These are phyloP conservation scores for Cottus gobio DNA, from an alignment of 2,113 vertebrate genomes.

Conservation along the genomic window DNA sequence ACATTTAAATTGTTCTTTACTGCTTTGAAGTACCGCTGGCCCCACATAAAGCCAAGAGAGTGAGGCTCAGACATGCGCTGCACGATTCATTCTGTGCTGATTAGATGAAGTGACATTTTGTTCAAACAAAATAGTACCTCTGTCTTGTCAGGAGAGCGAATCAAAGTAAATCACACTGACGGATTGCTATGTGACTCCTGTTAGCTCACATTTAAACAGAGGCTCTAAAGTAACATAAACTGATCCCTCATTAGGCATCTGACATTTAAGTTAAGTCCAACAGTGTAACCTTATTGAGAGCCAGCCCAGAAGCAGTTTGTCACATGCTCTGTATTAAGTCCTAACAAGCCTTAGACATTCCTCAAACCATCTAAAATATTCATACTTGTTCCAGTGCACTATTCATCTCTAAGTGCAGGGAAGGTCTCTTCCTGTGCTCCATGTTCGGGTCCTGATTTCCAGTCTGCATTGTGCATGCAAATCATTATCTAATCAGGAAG, in stretches of 20 bases:
- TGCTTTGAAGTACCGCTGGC: conserved; percentile 27
- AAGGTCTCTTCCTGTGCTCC: conserved; percentile 38
- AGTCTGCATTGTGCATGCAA: conserved; percentile 64
- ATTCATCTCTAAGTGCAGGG: conserved; percentile 37
- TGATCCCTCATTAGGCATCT: conserved; percentile 19
- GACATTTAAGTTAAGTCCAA: background rate
- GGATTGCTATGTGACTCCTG: background rate
- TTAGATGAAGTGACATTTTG: conserved; percentile 15
- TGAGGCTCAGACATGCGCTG: background rate
- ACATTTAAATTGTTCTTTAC: conserved; percentile 26
- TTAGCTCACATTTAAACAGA: conserved; percentile 9
- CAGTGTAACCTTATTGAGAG: conserved; percentile 9
- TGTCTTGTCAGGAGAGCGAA: background rate
- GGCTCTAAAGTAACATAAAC: conserved; percentile 34
- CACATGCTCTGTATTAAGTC: conserved; percentile 40
- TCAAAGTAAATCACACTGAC: conserved; percentile 22
- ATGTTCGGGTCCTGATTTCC: conserved; percentile 45
- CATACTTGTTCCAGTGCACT: conserved; percentile 23
- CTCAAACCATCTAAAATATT: conserved; percentile 52
- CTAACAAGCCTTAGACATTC: conserved; percentile 40
- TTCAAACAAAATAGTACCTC: conserved; percentile 29
- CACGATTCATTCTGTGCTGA: conserved; percentile 16
- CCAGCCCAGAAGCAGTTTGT: background rate
- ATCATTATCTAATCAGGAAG: conserved; percentile 82
- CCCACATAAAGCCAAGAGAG: background rate